These are phyloP conservation scores for Ypsolopha sequella DNA, from an alignment of 2,888 invertebrate genomes.

Conservation along the genomic window DNA sequence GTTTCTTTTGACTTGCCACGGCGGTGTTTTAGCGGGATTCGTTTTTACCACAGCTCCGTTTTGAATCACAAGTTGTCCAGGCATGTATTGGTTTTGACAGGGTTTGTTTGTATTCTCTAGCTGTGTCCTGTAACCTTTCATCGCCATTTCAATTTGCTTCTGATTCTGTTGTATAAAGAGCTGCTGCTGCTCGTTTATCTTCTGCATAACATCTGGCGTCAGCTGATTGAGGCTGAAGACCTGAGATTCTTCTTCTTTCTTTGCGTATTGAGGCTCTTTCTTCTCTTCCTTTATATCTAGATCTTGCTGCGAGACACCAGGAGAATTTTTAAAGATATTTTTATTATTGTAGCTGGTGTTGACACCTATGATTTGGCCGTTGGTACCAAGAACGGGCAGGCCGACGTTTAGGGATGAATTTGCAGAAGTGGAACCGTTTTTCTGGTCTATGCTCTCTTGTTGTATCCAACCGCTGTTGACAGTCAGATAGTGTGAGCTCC, in stretches of 20 bases:
- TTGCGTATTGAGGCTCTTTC: slow-evolving; percentile 30
- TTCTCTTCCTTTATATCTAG: slow-evolving; percentile 41
- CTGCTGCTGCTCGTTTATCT: slow-evolving; percentile 69
- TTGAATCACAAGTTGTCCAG: slow-evolving; percentile 56
- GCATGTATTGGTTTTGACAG: slow-evolving; percentile 38
- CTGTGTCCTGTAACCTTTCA: slow-evolving; percentile 60
- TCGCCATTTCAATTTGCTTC: slow-evolving; percentile 64
- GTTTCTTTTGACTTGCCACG: slow-evolving; percentile 68
- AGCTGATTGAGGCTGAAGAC: slow-evolving; percentile 58
- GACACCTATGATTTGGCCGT: slow-evolving; percentile 72
- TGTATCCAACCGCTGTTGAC: slow-evolving; percentile 64
- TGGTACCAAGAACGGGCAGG: slow-evolving; percentile 64
- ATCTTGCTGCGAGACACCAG: slow-evolving; percentile 27
- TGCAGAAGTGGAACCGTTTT: slow-evolving; percentile 22
- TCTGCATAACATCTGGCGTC: slow-evolving; percentile 67
- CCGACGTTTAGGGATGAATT: slow-evolving; percentile 35
- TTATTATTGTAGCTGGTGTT: slow-evolving; percentile 53
- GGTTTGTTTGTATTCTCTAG: slow-evolving; percentile 38
- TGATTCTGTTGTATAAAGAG: slow-evolving; percentile 69
- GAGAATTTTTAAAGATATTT: slow-evolving; percentile 22
- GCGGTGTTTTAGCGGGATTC: slow-evolving; percentile 68
- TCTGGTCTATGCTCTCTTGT: slow-evolving; percentile 41
- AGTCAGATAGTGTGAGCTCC: slow-evolving; percentile 56
- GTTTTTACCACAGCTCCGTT: slow-evolving; percentile 63
- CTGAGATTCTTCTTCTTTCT: slow-evolving; percentile 55